These are phyloP conservation scores for Sebastes ruberrimus DNA, from an alignment of 2,797 vertebrate species.

Conservation along the genomic window DNA sequence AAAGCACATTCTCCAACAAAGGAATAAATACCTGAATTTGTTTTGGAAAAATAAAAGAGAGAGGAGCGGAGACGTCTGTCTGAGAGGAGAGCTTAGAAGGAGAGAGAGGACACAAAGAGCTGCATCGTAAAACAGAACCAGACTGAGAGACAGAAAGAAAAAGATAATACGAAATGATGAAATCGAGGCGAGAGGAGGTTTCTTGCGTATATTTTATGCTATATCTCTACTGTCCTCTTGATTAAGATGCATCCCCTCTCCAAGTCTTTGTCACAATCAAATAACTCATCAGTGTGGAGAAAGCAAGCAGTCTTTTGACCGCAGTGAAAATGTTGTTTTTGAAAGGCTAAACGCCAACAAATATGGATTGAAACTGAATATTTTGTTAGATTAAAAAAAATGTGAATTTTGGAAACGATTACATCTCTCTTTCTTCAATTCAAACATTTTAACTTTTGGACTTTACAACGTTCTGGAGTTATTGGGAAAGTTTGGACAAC, in stretches of 20 bases:
- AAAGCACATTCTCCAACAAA: background rate
- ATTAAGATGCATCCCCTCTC: background rate
- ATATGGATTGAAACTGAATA: too few species aligned
- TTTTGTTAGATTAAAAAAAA: too few species aligned
- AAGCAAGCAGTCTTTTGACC: too few species aligned
- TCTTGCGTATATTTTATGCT: background rate
- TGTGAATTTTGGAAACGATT: too few species aligned
- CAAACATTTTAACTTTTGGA: too few species aligned
- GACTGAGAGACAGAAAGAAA: background rate
- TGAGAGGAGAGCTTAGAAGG: background rate
- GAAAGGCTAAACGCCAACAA: too few species aligned
- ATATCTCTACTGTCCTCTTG: background rate
- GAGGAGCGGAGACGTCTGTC: background rate
- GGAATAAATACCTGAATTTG: constrained; percentile 11
- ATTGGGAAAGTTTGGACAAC: too few species aligned
- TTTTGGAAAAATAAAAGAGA: background rate
- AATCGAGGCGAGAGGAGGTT: background rate
- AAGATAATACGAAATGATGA: background rate
- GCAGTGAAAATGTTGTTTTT: too few species aligned
- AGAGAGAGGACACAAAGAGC: background rate
- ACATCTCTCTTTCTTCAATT: too few species aligned
- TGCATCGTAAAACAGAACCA: background rate
- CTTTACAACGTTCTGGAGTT: too few species aligned
- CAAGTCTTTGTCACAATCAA: background rate
- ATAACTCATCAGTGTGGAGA: background rate